Percentiles rank a stretch among this genome's conserved stretches.
These are phyloP conservation scores for Drosophila antonietae DNA, from an alignment of 2,888 invertebrate species.

Conservation along the genomic window DNA sequence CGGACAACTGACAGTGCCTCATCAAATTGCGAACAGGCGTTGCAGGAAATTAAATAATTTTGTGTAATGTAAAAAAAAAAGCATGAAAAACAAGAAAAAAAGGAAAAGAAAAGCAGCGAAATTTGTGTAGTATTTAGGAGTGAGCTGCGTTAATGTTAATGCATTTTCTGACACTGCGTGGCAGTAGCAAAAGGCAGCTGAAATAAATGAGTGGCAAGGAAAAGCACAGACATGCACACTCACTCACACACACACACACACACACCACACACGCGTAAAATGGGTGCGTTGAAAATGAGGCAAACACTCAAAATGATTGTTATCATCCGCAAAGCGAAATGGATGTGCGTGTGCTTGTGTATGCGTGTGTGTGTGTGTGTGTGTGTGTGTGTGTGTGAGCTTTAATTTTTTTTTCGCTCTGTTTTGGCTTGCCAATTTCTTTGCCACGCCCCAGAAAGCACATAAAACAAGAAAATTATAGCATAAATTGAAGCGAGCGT, in stretches of 20 bases:
- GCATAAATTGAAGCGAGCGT: slow-evolving; percentile 58
- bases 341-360: slow-evolving; percentile 30
- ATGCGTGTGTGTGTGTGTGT: slow-evolving; percentile 8
- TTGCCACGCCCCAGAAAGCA: slow-evolving; percentile 68
- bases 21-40: slow-evolving; percentile 76
- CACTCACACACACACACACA: slow-evolving; percentile 14
- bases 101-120: slow-evolving; percentile 11
- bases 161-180: slow-evolving; percentile 57
- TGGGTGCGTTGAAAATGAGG: slow-evolving; percentile 64
- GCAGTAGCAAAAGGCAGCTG: slow-evolving; percentile 9
- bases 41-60: slow-evolving; percentile 80
- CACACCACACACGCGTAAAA: slow-evolving; percentile 20
- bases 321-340: slow-evolving; percentile 52
- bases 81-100: background rate
- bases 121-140: slow-evolving; percentile 7
- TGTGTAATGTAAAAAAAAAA: slow-evolving; percentile 56
- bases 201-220: slow-evolving; percentile 30
- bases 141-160: slow-evolving; percentile 68
- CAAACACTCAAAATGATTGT: slow-evolving; percentile 79
- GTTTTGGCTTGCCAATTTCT: slow-evolving; percentile 52
- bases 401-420: slow-evolving; percentile 15
- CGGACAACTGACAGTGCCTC: slow-evolving; percentile 65
- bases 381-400: slow-evolving; percentile 26
- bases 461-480: slow-evolving; percentile 66
- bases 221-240: slow-evolving; percentile 31